phyloP scores from a whole-genome alignment of 2,113 vertebrate genomes.

The Peromyscus polionotus region DNA sequence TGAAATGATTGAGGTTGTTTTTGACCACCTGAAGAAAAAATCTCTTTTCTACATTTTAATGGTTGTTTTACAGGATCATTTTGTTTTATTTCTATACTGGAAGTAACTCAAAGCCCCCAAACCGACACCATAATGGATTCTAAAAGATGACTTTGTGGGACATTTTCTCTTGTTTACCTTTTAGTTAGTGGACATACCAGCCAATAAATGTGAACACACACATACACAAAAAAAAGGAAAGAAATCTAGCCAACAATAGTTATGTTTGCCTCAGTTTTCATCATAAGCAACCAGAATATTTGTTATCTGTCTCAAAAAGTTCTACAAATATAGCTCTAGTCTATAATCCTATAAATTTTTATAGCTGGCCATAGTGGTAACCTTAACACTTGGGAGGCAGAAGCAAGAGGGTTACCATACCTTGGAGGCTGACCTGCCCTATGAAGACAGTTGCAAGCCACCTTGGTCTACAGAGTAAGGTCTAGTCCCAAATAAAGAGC shows the following conservation, averaged over 20 bases:
- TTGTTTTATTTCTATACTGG: not conserved
- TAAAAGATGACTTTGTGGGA: not conserved
- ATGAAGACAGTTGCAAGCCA: not conserved
- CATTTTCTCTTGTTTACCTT: not conserved
- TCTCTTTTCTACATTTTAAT: not conserved
- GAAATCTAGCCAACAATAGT: not conserved
- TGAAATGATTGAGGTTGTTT: constrained; percentile 74
- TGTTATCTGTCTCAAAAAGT: not conserved
- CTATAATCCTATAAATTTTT: not conserved
- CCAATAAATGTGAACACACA: not conserved
- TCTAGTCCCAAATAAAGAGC: not conserved
- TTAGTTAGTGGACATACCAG: not conserved
- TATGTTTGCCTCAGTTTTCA: not conserved
- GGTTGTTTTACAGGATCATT: not conserved
- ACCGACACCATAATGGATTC: not conserved
- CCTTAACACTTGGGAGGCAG: not conserved
- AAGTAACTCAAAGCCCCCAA: constrained; percentile 32
- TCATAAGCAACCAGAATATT: not conserved
- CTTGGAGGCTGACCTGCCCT: not conserved
- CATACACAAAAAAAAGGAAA: not conserved
- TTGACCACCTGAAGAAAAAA: constrained; percentile 57
- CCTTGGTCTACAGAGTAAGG: not conserved
- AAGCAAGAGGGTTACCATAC: not conserved
- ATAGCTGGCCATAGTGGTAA: not conserved
- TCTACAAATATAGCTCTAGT: not conserved